Base-by-base conservation (phyloP, 2,888 invertebrate species). In the Eucriotettix oculatus region DNA sequence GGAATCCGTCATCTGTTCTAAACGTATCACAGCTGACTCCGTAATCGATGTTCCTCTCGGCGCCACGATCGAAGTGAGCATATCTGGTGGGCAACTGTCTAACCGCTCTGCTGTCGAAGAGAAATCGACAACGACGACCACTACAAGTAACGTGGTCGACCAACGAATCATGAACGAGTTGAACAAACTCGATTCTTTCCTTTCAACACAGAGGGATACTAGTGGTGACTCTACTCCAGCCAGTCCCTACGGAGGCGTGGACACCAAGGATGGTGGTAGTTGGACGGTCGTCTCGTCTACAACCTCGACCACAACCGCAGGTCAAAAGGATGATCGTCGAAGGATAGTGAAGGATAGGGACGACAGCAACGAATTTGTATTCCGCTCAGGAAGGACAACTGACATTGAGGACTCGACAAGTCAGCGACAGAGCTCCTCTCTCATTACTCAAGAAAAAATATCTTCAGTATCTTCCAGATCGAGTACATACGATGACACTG, bases 81-180 rank as follows among this genome's bases (percentile, higher is more conserved):
- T 57, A 17, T 57, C 52, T 44, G 40, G 44, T 9, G 48, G 17
- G 16, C n/a, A 16, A 12, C 12, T 29, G 12, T 48, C 48, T n/a
- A 48, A 48, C 48, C n/a, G 14, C 14, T 12, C n/a, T n/a, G 12
- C 48, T 48, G 12, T n/a, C 48, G n/a, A 56, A 57, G 54, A 54
- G 41, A 17, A 9, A 41, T 17, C 57, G 16, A 40, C 48, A 10
- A 43, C 60, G 14, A n/a, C 44, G 1, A 44, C 17, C 44, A 59
- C n/a, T 17, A 42, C 52, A 11, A 62, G 42, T 17, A 60, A 16
- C n/a, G 48, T 58, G 78, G 66, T 72, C 80, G 61, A 76, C 79
- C 82, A 58, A 79, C 82, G 66, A 79, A 83, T 71, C 79, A 82
- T 57, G 83, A 85, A 69, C 79, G 84, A 61, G 81, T 81, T 71